Percentiles rank a stretch among this genome's conserved stretches.
Evolutionary conservation across 2,797 vertebrate genomes (phyloP).

Genomic region (Columba guinea): DNA sequence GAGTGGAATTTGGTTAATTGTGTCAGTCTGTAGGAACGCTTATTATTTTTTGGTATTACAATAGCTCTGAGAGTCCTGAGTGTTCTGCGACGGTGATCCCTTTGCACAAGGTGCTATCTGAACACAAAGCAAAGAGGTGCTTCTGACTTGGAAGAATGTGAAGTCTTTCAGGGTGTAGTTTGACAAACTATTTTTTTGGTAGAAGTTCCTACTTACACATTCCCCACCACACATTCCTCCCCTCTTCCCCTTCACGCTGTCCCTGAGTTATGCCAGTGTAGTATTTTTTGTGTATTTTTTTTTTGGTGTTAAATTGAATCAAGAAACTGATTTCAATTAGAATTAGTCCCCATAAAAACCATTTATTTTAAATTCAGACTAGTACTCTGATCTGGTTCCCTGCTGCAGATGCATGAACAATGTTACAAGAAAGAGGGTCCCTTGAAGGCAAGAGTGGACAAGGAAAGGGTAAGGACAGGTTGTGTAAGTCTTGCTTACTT

Average conservation of each 20-base stretch:
- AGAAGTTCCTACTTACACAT: background rate
- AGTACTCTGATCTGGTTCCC: background rate
- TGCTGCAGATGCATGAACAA: background rate
- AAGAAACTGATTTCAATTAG: slow-evolving; percentile 27
- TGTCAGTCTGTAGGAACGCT: slow-evolving; percentile 39
- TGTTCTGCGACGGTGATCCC: background rate
- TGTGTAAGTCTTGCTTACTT: background rate
- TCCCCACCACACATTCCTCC: background rate
- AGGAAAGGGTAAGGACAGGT: background rate
- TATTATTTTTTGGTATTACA: background rate
- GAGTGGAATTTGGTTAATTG: slow-evolving; percentile 54
- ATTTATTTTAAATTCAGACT: background rate
- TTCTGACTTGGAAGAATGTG: background rate
- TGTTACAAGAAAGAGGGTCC: background rate
- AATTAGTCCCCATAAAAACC: background rate
- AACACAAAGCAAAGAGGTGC: background rate
- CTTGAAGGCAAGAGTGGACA: background rate
- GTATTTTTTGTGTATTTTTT: background rate
- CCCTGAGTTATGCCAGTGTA: background rate
- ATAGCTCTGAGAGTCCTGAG: background rate
- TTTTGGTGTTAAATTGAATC: background rate
- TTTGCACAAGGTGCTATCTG: background rate
- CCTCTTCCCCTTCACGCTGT: background rate
- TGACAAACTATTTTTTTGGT: background rate
- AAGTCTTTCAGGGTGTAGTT: background rate